Conservation (phyloP, 2,797 vertebrate species). For the Pitangus sulphuratus region DNA sequence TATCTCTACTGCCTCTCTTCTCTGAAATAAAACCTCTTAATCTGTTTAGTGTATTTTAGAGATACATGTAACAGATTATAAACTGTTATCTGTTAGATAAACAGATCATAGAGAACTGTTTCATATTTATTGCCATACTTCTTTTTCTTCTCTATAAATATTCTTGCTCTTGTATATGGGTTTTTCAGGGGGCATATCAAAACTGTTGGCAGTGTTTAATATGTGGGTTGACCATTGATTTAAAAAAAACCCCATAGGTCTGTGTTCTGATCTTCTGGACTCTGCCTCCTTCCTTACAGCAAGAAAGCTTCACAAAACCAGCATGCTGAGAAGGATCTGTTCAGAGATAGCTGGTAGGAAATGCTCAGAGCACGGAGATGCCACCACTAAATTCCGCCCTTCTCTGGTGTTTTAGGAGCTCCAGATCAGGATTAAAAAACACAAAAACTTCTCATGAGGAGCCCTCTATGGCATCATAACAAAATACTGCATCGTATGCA, state of each 20-base stretch:
- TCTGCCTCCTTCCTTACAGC: not conserved
- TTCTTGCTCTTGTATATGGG: not conserved
- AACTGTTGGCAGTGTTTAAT: not conserved
- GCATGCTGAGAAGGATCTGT: not conserved
- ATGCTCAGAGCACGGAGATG: not conserved
- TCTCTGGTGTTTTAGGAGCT: not conserved
- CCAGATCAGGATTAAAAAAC: not conserved
- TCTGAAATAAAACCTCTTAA: not conserved
- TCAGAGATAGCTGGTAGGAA: not conserved
- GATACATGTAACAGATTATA: not conserved
- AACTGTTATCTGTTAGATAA: not conserved
- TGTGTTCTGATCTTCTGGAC: not conserved
- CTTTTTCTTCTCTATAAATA: not conserved
- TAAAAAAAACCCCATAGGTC: accelerated
- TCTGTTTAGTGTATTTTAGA: not conserved
- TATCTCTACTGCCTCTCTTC: not conserved
- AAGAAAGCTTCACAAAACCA: not conserved
- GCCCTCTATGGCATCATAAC: not conserved
- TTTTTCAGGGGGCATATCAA: not conserved
- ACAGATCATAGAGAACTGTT: not conserved
- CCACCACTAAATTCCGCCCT: not conserved
- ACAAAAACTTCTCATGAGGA: not conserved
- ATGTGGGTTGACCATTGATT: not conserved
- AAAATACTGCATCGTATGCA: not conserved
- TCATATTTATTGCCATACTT: not conserved